phyloP scores from a whole-genome alignment of 2,797 vertebrate genomes.

The Syngnathus acus region DNA sequence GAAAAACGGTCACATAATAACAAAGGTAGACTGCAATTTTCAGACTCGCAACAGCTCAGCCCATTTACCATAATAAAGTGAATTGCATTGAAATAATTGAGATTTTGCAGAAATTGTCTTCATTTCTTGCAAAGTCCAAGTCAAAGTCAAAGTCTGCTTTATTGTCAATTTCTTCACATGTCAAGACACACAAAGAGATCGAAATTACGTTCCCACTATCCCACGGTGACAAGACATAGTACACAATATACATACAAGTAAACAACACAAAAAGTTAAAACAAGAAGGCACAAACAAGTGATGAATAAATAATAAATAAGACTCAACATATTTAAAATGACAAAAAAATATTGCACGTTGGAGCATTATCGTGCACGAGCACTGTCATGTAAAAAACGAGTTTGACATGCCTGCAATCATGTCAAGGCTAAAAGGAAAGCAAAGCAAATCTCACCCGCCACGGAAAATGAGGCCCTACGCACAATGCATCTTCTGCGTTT shows the following conservation, averaged over 20 bases:
- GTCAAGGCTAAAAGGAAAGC: background rate
- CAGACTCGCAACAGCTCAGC: background rate
- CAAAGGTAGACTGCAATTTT: slow-evolving; percentile 4
- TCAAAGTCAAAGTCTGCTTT: no score
- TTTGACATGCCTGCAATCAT: background rate
- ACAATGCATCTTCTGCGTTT: no score
- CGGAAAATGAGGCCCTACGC: no score
- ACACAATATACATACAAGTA: no score
- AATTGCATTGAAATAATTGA: background rate
- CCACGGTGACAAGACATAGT: no score
- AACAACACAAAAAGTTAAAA: background rate
- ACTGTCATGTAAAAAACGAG: background rate
- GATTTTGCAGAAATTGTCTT: background rate
- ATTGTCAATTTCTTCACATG: background rate
- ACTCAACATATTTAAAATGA: background rate
- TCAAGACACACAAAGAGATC: background rate
- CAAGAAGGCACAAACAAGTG: no score
- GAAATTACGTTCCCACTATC: no score
- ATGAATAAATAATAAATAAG: no score
- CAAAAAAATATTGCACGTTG: background rate
- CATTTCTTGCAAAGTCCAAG: background rate
- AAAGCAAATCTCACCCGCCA: background rate
- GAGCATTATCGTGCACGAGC: background rate
- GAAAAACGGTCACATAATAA: slow-evolving; percentile 14
- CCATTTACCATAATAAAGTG: background rate